Base-by-base conservation (phyloP, 64 coral and sea anemone genomes). In the Astreopora myriophthalma region DNA sequence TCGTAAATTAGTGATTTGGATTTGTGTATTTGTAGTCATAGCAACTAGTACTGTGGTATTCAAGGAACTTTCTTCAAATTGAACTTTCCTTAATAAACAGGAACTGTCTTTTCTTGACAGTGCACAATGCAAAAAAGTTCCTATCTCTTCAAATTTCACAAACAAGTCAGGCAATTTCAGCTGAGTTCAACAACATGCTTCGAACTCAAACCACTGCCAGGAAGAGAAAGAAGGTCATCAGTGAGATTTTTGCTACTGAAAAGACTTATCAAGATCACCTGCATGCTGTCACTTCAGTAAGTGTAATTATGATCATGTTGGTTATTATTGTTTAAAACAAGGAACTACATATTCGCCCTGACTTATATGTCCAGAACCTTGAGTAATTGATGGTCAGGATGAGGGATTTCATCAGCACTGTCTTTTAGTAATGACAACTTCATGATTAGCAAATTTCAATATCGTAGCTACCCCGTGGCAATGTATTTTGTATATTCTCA, bases 261-360 rank as follows among this genome's bases (percentile, higher is more conserved):
- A 94, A 90, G 72, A 99, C 94, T 23, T 99, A 99, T 35, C 97
- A 99, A 75, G 80, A 99, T 62, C 97, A 99, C 23, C 62, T 99
- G 3, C 87, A 91, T 68, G 79, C 90, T 48, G 52, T 99, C 27
- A 93, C 91, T 8, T 90, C 94, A n/a, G 97, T 99, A 71, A 91
- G 97, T 99, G 38, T 69, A 32, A 16, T 14, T 68, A 38, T 14
- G 35, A 5, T 74, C 19, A 27, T 20, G 3, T 42, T 74, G 3
- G 17, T 74, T 22, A 9, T 74, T 11, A 14, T 36, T 22, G 3
- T 74, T 36, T 71, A 28, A 7, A n/a, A n/a, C n/a, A n/a, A n/a
- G n/a, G n/a, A n/a, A n/a, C n/a, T 72, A 32, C 2, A 20, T 0
- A 72, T 72, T 20, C 2, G 26, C 12, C 27, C 3, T 72, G 69